These are phyloP conservation scores for Campaea margaritaria DNA, from an alignment of 2,888 invertebrate species.

Conservation along the genomic window DNA sequence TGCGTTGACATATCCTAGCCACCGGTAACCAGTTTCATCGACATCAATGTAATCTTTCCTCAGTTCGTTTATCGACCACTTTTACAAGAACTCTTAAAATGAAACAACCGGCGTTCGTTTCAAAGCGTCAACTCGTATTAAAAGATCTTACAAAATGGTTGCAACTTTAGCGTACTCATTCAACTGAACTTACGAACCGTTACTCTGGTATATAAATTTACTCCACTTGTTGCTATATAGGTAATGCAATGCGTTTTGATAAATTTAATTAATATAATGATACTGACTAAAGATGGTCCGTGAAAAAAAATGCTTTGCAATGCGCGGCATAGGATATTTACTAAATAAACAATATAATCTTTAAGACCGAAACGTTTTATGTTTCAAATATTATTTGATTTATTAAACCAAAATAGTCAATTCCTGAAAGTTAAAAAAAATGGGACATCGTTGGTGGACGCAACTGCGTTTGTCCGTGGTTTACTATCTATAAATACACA, in stretches of 20 bases:
- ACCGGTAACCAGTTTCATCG: slow-evolving; percentile 45
- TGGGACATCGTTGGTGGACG: slow-evolving; percentile 29
- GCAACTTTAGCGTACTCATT: slow-evolving; percentile 31
- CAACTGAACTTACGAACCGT: slow-evolving; percentile 44
- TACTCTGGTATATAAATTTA: slow-evolving; percentile 25
- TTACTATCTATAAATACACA: slow-evolving; percentile 78
- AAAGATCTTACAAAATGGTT: slow-evolving; percentile 15
- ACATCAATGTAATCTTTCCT: slow-evolving; percentile 45
- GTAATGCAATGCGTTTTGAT: too few species aligned
- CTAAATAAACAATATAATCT: too few species aligned
- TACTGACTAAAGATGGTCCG: too few species aligned
- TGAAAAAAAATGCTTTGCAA: too few species aligned
- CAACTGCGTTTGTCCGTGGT: slow-evolving; percentile 58
- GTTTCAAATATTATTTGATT: too few species aligned
- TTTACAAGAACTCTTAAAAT: slow-evolving; percentile 37
- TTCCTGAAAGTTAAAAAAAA: slow-evolving; percentile 7
- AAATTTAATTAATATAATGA: too few species aligned
- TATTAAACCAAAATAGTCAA: neutral
- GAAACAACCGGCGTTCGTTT: neutral
- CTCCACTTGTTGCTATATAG: slow-evolving; percentile 28
- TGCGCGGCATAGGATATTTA: too few species aligned
- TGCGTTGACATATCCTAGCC: slow-evolving; percentile 7
- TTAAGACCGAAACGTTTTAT: too few species aligned
- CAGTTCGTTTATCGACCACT: slow-evolving; percentile 38
- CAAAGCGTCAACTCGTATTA: neutral